Evolutionary conservation across 2,113 vertebrate species (phyloP), one percentile per base, ranked within the genome.

Genomic region (Phaethon lepturus): DNA sequence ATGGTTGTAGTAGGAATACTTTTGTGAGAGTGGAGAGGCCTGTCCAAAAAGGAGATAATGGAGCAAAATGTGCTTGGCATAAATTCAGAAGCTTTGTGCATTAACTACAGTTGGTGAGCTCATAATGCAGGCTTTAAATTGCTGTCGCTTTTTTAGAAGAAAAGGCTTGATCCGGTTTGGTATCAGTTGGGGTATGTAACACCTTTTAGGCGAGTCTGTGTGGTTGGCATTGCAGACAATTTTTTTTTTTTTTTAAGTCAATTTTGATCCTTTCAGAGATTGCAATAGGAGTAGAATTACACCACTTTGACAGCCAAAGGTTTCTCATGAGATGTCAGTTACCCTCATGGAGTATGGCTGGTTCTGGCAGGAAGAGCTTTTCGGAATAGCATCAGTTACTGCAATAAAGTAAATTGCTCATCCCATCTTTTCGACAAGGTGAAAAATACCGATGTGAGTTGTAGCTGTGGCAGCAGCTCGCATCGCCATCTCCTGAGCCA

Each of bases 371-470:
- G 87, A 93, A 47, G 31, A 56, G 62, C n/a, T 68, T 94, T 97
- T 96, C 2, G 5, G 47, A 78, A 47, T 88, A 95, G 72, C 76
- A 72, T 82, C 78, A 71, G 56, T 89, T 94, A 71, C 90, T 79
- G 93, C 74, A 94, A 74, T 93, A 90, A 91, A 74, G 67, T 42
- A 88, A 94, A 90, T 92, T 88, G 40, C 86, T 59, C 91, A 53
- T 82, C 77, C 62, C 53, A 10, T 90, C 84, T 91, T 72, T 42
- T 38, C 73, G 89, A 59, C 64, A 52, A 89, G 71, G 47, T 87
- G 75, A 90, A 87, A 95, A 73, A 88, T 69, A 59, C 38, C 0
- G 2, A 8, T 81, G 10, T 75, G 63, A 88, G 40, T 47, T 83
- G 69, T 67, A 40, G n/a, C 76, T 64, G 31, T 88, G 64, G 85